Percentiles rank a stretch among this genome's conserved stretches.
Evolutionary conservation across 2,888 invertebrate species (phyloP).

Genomic region (Julus scanicus): DNA sequence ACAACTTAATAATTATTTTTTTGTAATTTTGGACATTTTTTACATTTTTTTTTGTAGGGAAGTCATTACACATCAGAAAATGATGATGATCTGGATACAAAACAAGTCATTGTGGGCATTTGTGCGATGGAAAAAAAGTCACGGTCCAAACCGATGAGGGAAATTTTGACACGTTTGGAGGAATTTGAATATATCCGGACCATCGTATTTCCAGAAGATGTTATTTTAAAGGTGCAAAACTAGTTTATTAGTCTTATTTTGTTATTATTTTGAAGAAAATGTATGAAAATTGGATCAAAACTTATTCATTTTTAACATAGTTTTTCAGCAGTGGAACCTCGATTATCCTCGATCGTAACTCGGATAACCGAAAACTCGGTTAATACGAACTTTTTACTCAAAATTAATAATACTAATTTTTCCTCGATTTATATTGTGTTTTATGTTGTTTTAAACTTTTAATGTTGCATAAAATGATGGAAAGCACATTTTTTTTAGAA

Average conservation of each 20-base stretch:
- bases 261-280: background rate
- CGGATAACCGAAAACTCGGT: no score
- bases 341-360: no score
- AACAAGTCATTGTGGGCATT: slow-evolving; percentile 94
- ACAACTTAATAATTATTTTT: no score
- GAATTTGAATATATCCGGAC: slow-evolving; percentile 97
- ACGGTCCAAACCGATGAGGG: slow-evolving; percentile 98
- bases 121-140: slow-evolving; percentile 99
- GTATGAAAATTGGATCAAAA: no score
- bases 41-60: slow-evolving; percentile 1
- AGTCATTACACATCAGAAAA: slow-evolving; percentile 59
- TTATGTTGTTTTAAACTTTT: no score
- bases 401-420: no score
- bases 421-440: no score
- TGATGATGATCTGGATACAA: slow-evolving; percentile 61
- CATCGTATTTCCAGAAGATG: slow-evolving; percentile 94
- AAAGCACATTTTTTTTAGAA: no score
- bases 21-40: background rate
- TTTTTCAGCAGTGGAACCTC: no score
- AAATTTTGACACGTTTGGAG: slow-evolving; percentile 93
- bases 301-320: no score
- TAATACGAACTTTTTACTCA: no score
- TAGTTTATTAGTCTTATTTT: background rate
- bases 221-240: slow-evolving; percentile 83
- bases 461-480: no score